Base-by-base conservation (phyloP, 2,888 invertebrate species). In the Xestia ashworthii region DNA sequence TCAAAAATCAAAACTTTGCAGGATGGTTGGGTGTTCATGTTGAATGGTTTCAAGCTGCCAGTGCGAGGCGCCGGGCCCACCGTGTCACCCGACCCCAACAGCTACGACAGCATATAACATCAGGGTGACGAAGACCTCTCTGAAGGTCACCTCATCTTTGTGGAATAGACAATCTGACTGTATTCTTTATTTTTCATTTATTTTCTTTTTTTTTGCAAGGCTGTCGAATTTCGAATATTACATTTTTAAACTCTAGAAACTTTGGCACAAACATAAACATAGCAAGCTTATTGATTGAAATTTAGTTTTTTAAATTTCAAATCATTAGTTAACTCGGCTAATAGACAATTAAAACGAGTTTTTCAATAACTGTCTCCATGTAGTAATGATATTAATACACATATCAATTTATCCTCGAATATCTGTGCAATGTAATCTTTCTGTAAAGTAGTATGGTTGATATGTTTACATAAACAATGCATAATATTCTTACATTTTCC, bases 11-110 rank as follows among this genome's bases (percentile, higher is more conserved):
- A n/a, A n/a, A 67, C 16, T 44, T 97, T 97, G 64, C 92, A 98
- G 98, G 98, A 98, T 90, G 98, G 98, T 32, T 94, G 97, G 92
- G 93, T 97, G 22, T 98, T 97, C 88, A 90, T 97, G 14, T 90
- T 97, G 69, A 97, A 97, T 88, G 98, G 98, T 4, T 98, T 97
- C 94, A 97, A 97, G 88, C 94, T 93, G 86, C 97, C 96, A 0
- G 87, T 92, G 0, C 92, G 95, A 9, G 93, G 94, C 0, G 82
- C 93, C 0, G 94, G 94, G 0, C 93, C 95, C 5, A 90, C 89
- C 12, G 89, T 92, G 70, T 93, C 95, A 1, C 94, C 96, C 32
- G 96, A 96, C 91, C 96, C 97, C 32, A 96, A 97, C 91, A 96
- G 95, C 91, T 97, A 97, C 88, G 97, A 97, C 90, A 97, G 96